Base-by-base conservation (phyloP, 2,113 vertebrate species). In the Alligator mississippiensis region DNA sequence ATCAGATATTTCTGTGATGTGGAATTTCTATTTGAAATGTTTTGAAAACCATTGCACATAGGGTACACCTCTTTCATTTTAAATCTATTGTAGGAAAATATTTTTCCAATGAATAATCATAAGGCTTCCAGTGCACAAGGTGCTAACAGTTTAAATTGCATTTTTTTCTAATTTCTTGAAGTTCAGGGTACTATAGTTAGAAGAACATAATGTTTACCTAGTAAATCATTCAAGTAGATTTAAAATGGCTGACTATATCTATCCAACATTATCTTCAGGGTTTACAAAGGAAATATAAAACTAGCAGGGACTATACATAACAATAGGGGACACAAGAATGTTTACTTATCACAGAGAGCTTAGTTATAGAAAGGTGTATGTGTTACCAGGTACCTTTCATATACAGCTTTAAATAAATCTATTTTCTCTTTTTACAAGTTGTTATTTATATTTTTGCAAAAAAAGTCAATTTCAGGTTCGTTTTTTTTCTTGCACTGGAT, bases 1-100 rank as follows among this genome's bases (percentile, higher is more conserved):
- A 93, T 15, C 5, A 95, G 92, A 84, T 89, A 83, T 25, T n/a
- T 11, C 85, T 93, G 55, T 64, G 94, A 90, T 91, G 22, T 84
- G 15, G 55, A 68, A 88, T 94, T 94, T 90, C 18, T 84, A 14
- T 62, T 94, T 86, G 66, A 85, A 83, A 30, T 10, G 34, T 93
- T 92, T 88, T 77, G 59, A 87, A 94, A 96, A 90, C 80, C 3
- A 30, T 89, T 90, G 27, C 16, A 84, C 27, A 12, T 78, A 58
- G 2, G 78, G 80, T 57, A 25, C 85, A 25, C 85, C 77, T 17
- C n/a, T 90, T 93, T 16, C 24, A 86, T 93, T 82, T 55, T 88
- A 80, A 96, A 47, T 68, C 13, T 77, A n/a, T 55, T 61, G 2
- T 16, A 90, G 58, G 22, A 88, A 84, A 61, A 62, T 30, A 28